Base-by-base conservation (phyloP, 2,797 vertebrate genomes). In the Pangasius mekongensis region DNA sequence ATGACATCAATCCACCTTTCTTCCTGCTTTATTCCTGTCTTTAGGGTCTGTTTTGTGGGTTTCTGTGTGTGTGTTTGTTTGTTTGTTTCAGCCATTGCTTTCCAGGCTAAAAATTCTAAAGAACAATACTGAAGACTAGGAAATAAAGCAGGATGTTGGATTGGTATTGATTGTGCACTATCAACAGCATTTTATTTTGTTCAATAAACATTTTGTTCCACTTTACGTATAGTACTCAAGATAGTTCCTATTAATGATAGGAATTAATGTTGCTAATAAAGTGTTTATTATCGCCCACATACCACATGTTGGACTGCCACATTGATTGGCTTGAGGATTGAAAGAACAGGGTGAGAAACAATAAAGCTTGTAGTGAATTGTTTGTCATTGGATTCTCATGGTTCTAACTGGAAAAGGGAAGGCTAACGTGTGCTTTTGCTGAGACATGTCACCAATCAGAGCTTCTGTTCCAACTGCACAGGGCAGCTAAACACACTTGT, bases 1-100 rank as follows among this genome's bases (percentile, higher is more conserved):
- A 86, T 54, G 84, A 86, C 60, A 22, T 58, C 67, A 62, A 73
- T 77, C 78, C 89, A 87, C 62, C 66, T 1, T 49, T 64, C 39
- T 66, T 43, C 64, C 69, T 54, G 39, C 58, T 88, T 87, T 83
- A 87, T 86, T 74, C 49, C 27, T 82, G 77, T 77, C 58, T 82
- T 77, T n/a, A 71, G 87, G 87, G 76, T 52, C 83, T 86, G 74
- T 18, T 64, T 58, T 36, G 78, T 60, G 54, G 30, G 60, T 80
- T 58, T 18, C 20, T 14, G 6, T 52, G 7, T 52, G 18, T 39
- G 16, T 36, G 18, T 78, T 2, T 54, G 5, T 80, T 10, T 82
- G 20, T 39, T 20, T 47, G 62, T 16, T 14, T 60, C 3, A 80
- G 52, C 18, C 6, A 54, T 78, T 76, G 69, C 30, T 62, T 60